Evolutionary conservation across 2,797 vertebrate genomes (phyloP).

Genomic region (Thaleichthys pacificus): DNA sequence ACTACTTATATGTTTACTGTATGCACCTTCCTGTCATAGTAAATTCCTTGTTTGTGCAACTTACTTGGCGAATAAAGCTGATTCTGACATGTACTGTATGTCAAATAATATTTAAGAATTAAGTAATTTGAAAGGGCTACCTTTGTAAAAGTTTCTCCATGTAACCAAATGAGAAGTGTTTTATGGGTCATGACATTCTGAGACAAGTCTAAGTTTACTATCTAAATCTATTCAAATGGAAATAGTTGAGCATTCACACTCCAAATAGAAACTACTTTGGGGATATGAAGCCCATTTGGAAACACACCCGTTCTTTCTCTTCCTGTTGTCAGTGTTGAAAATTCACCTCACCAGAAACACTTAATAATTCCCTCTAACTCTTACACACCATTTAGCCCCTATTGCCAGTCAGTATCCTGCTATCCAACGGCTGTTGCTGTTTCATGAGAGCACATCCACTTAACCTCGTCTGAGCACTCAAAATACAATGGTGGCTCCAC

Average conservation of each 20-base stretch:
- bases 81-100: not conserved
- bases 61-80: too few relatives aligned
- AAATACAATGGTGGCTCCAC: constrained; percentile 68
- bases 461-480: constrained; percentile 39
- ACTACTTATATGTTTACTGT: too few relatives aligned
- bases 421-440: constrained; percentile 39
- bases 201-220: constrained; percentile 31
- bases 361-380: constrained; percentile 10
- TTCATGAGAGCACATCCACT: constrained; percentile 49
- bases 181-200: not conserved
- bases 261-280: constrained; percentile 25
- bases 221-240: constrained; percentile 48
- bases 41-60: too few relatives aligned
- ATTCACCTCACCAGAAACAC: too few relatives aligned
- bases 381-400: constrained; percentile 16
- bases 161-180: constrained; percentile 24
- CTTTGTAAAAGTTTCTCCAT: constrained; percentile 20
- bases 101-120: not conserved
- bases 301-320: constrained; percentile 21
- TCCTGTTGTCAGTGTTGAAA: constrained; percentile 14
- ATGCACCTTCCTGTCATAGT: too few relatives aligned
- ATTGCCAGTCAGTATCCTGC: not conserved
- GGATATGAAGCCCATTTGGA: constrained; percentile 9
- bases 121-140: not conserved
- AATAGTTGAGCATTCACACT: constrained; percentile 29